Conservation (phyloP, 2,888 invertebrate genomes). For the Hirtodrosophila histrioides region DNA sequence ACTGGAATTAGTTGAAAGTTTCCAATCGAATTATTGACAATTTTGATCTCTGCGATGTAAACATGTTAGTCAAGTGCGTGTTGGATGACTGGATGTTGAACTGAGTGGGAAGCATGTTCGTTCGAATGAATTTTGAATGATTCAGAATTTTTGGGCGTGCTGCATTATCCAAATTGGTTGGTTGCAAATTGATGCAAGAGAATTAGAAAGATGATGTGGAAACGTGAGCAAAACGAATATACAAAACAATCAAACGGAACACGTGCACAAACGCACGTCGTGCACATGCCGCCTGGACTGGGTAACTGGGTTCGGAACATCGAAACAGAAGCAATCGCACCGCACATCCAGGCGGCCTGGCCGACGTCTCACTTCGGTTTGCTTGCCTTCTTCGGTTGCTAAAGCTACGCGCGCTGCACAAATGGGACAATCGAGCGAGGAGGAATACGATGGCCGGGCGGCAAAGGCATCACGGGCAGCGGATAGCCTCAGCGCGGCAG, state of each 20-base stretch:
- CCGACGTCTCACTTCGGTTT: constrained; percentile 67
- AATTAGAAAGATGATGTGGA: constrained; percentile 20
- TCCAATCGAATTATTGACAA: not conserved
- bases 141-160: constrained; percentile 53
- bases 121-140: constrained; percentile 40
- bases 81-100: constrained; percentile 20
- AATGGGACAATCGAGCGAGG: constrained; percentile 77
- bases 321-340: not conserved
- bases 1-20: too few relatives aligned
- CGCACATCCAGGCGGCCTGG: constrained; percentile 32
- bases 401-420: constrained; percentile 64
- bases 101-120: constrained; percentile 19
- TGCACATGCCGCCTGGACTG: constrained; percentile 37
- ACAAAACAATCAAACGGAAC: constrained; percentile 76
- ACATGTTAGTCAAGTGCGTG: constrained; percentile 35
- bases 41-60: not conserved
- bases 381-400: constrained; percentile 81
- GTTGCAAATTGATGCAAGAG: not conserved
- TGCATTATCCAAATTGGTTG: constrained; percentile 52
- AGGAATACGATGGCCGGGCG: constrained; percentile 52
- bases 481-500: constrained; percentile 16
- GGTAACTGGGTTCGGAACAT: not conserved
- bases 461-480: constrained; percentile 48
- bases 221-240: constrained; percentile 75
- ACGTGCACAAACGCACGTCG: constrained; percentile 69